A percentile compares a stretch with the other conserved stretches of the same genome.
phyloP scores from a whole-genome alignment of 2,888 invertebrate genomes.

The Chirona hameri region DNA sequence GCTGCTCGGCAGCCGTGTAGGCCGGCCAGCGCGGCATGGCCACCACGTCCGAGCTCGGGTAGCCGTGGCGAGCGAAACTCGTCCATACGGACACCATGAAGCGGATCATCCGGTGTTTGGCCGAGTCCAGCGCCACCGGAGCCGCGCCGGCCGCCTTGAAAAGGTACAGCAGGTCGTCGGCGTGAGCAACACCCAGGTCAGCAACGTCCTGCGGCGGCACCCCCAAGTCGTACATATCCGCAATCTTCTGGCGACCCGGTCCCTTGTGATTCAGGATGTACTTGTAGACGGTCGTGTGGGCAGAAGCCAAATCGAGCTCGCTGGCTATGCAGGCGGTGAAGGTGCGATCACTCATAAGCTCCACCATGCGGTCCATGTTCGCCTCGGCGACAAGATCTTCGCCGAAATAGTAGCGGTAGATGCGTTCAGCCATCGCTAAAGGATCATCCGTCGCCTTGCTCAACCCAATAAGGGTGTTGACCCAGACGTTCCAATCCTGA shows the following conservation, averaged over 20 bases:
- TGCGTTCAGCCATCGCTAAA: neutral
- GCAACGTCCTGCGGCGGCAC: no score
- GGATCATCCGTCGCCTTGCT: neutral
- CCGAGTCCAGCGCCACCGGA: neutral
- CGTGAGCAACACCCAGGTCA: neutral
- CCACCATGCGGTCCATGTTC: neutral
- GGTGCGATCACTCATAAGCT: neutral
- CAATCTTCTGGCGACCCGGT: neutral
- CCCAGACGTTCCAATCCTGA: neutral
- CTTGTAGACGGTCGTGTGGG: neutral
- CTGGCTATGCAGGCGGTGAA: neutral
- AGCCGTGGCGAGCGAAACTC: neutral
- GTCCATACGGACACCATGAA: neutral
- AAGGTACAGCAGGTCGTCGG: neutral
- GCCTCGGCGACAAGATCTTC: neutral
- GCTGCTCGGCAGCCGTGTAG: no score
- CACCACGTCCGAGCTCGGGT: neutral
- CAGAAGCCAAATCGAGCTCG: neutral
- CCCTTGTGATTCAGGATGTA: neutral
- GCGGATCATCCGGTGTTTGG: neutral
- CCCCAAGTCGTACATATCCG: neutral
- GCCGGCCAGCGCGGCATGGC: no score
- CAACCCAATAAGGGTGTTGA: neutral
- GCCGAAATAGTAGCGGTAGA: neutral
- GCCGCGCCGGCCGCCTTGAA: neutral